Base-by-base conservation (phyloP, 2,888 invertebrate species). In the Latrodectus hesperus region DNA sequence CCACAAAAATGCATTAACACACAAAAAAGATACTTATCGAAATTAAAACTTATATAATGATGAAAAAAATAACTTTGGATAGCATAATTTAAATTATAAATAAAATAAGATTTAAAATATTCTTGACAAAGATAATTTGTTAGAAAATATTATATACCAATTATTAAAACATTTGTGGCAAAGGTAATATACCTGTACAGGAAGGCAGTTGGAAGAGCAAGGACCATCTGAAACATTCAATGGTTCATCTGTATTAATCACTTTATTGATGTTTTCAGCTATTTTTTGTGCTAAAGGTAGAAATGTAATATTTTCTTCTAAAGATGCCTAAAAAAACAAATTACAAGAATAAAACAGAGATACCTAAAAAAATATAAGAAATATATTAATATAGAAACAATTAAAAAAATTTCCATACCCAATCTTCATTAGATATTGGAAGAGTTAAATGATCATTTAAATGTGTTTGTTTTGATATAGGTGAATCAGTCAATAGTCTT, bases 401-500 rank as follows among this genome's bases (percentile, higher is more conserved):
- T n/a, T n/a, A n/a, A 11, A 14, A 49, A n/a, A 71, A 49, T n/a
- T 51, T 9, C 51, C 17, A 17, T 52, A 17, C 9, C 51, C 12
- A 17, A 60, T 60, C 60, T 60, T 75, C 60, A 16, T 79, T 70
- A 60, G n/a, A 49, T 6, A 79, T 9, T n/a, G 71, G 51, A 65
- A 17, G 38, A 9, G 60, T 0, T 16, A n/a, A 17, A 22, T 11
- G 49, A 9, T 81, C 81, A 74, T 73, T 67, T 12, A 67, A 14
- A 16, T 51, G 38, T 9, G 64, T 26, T 26, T 67, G 77, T 17
- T 85, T 85, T 14, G 85, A 16, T 51, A 14, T 10, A n/a, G 85
- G 85, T 14, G 85, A 86, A 64, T 80, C 85, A 70, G 17, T 85
- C 9, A 86, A 11, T n/a, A 80, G n/a, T 38, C 85, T 75, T 52